A percentile compares a stretch with the other conserved stretches of the same genome.
These are phyloP conservation scores for Apeira syringaria DNA, from an alignment of 2,888 invertebrate species.

Conservation along the genomic window DNA sequence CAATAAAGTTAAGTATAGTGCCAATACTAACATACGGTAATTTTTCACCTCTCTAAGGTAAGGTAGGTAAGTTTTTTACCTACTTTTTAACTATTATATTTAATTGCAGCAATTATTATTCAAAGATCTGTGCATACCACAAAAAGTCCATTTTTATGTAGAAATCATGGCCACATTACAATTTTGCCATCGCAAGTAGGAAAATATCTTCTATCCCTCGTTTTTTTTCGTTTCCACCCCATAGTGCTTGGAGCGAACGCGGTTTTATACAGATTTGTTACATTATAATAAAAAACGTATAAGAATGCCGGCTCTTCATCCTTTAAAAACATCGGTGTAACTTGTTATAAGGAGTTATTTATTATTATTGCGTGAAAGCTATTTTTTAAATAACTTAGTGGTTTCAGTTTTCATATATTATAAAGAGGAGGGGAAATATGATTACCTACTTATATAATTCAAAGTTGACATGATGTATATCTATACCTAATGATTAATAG, in stretches of 20 bases:
- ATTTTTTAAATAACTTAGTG: background rate
- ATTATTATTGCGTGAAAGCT: constrained; percentile 8
- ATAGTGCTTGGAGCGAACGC: constrained; percentile 10
- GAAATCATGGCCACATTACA: constrained; percentile 31
- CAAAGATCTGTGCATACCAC: no score
- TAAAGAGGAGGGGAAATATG: no score
- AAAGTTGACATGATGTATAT: no score
- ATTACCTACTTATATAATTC: no score
- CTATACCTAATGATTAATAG: no score
- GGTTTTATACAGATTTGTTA: constrained; percentile 14
- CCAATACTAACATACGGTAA: no score
- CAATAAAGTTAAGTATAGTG: no score
- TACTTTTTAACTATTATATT: no score
- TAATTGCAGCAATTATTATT: no score
- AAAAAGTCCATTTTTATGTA: background rate
- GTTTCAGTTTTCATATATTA: no score
- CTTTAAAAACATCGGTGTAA: constrained; percentile 13
- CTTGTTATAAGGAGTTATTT: constrained; percentile 6
- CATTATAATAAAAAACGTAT: constrained; percentile 14
- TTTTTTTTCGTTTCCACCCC: constrained; percentile 12
- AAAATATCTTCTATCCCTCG: constrained; percentile 54
- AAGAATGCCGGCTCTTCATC: constrained; percentile 12
- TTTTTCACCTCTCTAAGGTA: no score
- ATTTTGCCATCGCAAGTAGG: constrained; percentile 35
- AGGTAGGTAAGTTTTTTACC: no score